phyloP scores from a whole-genome alignment of 92 coral and sea anemone genomes.

The Galaxea fascicularis region DNA sequence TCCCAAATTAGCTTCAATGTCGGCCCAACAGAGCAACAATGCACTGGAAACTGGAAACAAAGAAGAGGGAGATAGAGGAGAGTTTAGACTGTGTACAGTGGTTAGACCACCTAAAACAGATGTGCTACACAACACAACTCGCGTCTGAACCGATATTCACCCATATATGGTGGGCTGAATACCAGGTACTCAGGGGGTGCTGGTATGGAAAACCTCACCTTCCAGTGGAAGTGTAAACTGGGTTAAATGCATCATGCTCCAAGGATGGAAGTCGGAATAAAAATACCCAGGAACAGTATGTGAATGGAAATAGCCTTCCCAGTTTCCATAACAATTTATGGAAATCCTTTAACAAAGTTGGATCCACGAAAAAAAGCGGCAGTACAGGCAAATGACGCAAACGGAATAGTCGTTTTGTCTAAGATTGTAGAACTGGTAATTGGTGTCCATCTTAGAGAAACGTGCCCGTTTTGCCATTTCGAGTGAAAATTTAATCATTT shows the following conservation, averaged over 20 bases:
- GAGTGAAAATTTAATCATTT: too few species aligned
- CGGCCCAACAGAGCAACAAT: background rate
- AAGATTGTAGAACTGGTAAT: too few species aligned
- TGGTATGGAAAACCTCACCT: background rate
- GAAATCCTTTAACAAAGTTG: too few species aligned
- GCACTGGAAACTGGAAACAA: background rate
- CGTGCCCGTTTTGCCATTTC: too few species aligned
- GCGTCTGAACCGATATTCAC: background rate
- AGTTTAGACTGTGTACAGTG: background rate
- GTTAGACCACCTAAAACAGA: conserved; percentile 9
- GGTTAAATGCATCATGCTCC: background rate
- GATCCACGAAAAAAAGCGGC: too few species aligned
- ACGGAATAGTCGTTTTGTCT: too few species aligned
- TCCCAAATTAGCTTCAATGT: background rate
- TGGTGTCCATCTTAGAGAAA: too few species aligned
- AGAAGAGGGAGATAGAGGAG: background rate
- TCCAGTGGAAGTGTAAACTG: background rate
- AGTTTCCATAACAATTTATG: too few species aligned
- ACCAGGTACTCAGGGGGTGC: background rate
- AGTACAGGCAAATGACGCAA: too few species aligned
- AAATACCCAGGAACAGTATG: too few species aligned
- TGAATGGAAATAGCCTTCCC: too few species aligned
- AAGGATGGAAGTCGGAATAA: background rate
- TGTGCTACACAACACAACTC: conserved; percentile 34
- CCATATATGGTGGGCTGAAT: background rate